Conservation (phyloP, 2,113 vertebrate species). For the Ptyas mucosa region DNA sequence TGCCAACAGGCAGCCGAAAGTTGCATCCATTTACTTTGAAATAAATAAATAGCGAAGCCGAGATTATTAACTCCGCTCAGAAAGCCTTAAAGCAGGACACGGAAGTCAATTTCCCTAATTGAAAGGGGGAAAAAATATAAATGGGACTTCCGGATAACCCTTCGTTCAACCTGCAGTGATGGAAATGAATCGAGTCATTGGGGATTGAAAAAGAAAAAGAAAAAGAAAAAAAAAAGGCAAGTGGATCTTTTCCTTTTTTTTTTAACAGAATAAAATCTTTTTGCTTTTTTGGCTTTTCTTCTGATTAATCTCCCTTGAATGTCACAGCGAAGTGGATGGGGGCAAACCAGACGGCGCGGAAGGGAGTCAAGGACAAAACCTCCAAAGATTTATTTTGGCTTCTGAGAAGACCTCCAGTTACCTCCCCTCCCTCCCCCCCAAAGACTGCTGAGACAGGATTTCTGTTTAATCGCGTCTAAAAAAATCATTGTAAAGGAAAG, state of each 20-base stretch:
- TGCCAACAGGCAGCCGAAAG: not conserved
- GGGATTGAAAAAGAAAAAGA: not conserved
- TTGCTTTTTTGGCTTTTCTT: not conserved
- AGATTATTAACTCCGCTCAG: not conserved
- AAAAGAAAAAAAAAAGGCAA: no score
- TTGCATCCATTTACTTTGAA: not conserved
- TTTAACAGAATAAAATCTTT: no score
- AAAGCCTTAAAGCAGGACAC: not conserved
- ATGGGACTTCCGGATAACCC: not conserved
- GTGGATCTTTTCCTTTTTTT: no score
- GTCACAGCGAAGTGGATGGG: not conserved
- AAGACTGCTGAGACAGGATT: slow-evolving; percentile 27
- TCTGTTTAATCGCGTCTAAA: slow-evolving; percentile 20
- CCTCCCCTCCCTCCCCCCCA: not conserved
- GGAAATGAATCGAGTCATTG: not conserved
- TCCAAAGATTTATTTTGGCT: slow-evolving; percentile 31
- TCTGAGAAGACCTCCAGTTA: not conserved
- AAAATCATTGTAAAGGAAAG: not conserved
- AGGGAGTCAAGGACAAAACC: slow-evolving; percentile 27
- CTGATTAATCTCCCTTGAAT: slow-evolving; percentile 8
- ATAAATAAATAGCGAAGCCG: not conserved
- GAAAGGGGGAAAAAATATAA: not conserved
- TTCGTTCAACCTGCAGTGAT: not conserved
- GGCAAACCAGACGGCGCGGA: not conserved
- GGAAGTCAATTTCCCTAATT: not conserved